Percentiles rank a stretch among this genome's conserved stretches.
These are phyloP conservation scores for Mormyrus iriodes DNA, from an alignment of 2,113 vertebrate genomes.

Conservation along the genomic window DNA sequence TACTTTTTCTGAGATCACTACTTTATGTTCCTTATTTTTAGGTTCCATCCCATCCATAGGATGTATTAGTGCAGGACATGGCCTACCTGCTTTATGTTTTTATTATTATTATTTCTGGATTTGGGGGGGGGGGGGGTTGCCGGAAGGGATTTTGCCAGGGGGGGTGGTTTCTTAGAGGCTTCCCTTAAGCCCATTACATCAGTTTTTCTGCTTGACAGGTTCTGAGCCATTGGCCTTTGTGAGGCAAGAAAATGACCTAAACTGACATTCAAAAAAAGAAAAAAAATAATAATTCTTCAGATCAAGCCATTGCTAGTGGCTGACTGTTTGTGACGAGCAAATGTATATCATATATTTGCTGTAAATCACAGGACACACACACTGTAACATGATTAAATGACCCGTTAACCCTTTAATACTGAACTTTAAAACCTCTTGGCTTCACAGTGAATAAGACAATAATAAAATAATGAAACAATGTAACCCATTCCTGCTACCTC, in stretches of 20 bases:
- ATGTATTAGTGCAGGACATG: conserved; percentile 18
- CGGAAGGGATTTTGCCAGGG: conserved; percentile 19
- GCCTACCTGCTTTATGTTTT: conserved; percentile 18
- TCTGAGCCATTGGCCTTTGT: conserved; percentile 56
- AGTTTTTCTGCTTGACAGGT: conserved; percentile 60
- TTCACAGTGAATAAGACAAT: background rate
- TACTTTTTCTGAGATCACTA: conserved; percentile 13
- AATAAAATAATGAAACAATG: background rate
- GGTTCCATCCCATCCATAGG: conserved; percentile 5
- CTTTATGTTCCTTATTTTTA: background rate
- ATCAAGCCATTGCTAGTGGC: conserved; percentile 35
- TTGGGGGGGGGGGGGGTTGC: conserved; percentile 27
- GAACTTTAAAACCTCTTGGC: background rate
- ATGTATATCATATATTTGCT: conserved; percentile 20
- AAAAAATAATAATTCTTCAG: conserved; percentile 1
- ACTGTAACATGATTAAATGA: background rate
- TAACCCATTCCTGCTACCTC: background rate
- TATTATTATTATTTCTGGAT: conserved; percentile 26
- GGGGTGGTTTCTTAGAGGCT: conserved; percentile 50
- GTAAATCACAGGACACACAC: background rate
- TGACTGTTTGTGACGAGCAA: conserved; percentile 45
- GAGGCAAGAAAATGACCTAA: conserved; percentile 63
- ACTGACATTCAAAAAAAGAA: conserved; percentile 47
- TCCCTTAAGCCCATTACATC: conserved; percentile 68
- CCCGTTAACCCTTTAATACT: background rate